Evolutionary conservation across 2,797 vertebrate genomes (phyloP).

Genomic region (Austrolebias charrua): DNA sequence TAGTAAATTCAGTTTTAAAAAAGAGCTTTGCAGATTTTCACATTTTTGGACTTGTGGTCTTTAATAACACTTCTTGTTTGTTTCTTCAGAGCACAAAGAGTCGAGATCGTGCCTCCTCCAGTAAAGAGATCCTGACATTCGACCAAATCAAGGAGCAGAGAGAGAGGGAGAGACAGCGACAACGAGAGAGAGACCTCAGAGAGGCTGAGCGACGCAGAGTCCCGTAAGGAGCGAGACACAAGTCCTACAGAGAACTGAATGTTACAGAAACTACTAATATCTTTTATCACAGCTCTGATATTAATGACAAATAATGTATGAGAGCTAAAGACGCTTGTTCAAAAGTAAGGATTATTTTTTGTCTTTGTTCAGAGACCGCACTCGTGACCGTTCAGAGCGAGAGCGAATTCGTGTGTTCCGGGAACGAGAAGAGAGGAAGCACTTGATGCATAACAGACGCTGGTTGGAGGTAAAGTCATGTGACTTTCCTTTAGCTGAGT

Average conservation of each 20-base stretch:
- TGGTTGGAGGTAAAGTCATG: conserved; percentile 80
- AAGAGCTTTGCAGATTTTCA: background rate
- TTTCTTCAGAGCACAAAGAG: conserved; percentile 87
- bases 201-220: conserved; percentile 90
- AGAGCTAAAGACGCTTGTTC: too few relatives aligned
- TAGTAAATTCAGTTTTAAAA: too few relatives aligned
- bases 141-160: conserved; percentile 98
- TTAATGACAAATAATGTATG: too few relatives aligned
- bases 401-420: conserved; percentile 89
- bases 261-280: too few relatives aligned
- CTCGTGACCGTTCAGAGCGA: conserved; percentile 83
- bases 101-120: conserved; percentile 87
- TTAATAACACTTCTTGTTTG: background rate
- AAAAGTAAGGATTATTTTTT: background rate
- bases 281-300: too few relatives aligned
- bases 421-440: conserved; percentile 87
- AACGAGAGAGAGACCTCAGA: conserved; percentile 91
- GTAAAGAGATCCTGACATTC: conserved; percentile 93
- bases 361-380: conserved; percentile 58
- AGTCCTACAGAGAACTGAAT: too few relatives aligned
- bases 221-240: conserved; percentile 59
- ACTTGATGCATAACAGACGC: conserved; percentile 85
- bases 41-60: too few relatives aligned
- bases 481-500: background rate
- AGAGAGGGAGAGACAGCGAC: conserved; percentile 91